Conservation (phyloP, 2,888 invertebrate genomes). For the Drosophila incognita region DNA sequence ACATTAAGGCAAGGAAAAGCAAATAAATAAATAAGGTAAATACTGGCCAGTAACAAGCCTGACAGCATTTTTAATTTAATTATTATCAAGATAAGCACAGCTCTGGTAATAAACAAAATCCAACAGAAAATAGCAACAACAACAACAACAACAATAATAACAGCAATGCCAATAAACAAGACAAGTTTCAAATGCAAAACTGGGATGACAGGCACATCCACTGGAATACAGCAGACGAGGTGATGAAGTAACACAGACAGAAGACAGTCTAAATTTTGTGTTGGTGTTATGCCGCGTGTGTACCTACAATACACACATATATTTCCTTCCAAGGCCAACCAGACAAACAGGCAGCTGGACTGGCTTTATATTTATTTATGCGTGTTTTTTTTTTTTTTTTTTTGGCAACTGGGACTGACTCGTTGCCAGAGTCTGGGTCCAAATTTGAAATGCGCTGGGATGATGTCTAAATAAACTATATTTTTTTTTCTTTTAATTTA, state of each 20-base stretch:
- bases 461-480: constrained; percentile 43
- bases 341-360: constrained; percentile 49
- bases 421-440: constrained; percentile 1
- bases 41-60: constrained; percentile 19
- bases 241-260: constrained; percentile 70
- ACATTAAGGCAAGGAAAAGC: not conserved
- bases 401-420: constrained; percentile 34
- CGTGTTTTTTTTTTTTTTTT: constrained; percentile 8
- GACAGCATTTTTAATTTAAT: constrained; percentile 56
- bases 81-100: constrained; percentile 57
- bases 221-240: constrained; percentile 38
- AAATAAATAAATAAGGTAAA: constrained; percentile 26
- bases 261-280: constrained; percentile 60
- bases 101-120: constrained; percentile 18
- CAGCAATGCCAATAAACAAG: constrained; percentile 19
- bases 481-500: constrained; percentile 4
- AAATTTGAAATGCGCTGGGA: constrained; percentile 19
- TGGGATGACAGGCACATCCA: constrained; percentile 42
- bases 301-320: constrained; percentile 10
- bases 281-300: constrained; percentile 5
- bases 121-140: constrained; percentile 14
- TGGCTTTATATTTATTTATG: constrained; percentile 30
- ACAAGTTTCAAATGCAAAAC: constrained; percentile 65
- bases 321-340: constrained; percentile 70
- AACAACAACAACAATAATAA: not conserved